Evolutionary conservation across 2,797 vertebrate genomes (phyloP), one percentile per base, ranked within the genome.

Genomic region (Sebastes vulpes): DNA sequence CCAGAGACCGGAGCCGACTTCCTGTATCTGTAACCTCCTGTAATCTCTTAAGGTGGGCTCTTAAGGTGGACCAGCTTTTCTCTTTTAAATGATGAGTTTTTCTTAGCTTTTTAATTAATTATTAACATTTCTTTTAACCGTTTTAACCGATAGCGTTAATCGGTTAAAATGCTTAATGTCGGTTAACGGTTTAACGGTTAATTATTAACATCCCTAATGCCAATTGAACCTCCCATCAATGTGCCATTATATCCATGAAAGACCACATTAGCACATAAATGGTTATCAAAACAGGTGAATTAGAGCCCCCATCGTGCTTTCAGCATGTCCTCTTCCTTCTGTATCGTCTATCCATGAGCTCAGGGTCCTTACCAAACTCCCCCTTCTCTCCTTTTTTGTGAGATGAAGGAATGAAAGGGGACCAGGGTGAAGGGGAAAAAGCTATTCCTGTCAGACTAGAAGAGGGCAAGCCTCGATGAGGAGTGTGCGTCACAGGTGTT

Each of bases 221-320:
- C 35, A 38, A 38, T 38, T 14, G 35, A 38, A 38, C 35, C 35
- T 38, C 11, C 35, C 35, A 86, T 91, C 80, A 75, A 79, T 63
- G 75, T 65, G 52, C 69, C 79, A 61, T 79, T 78, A 85, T 63
- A 71, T 32, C 79, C 72, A 84, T 84, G 84, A 90, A 93, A 90
- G 82, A 81, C 53, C 70, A 68, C 79, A 94, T 95, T 93, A 94
- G 86, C 92, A 95, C 88, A 93, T 93, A 90, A 94, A 92, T 86
- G 61, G 59, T 59, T 79, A 79, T 76, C 75, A 83, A 79, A 89
- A 86, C 81, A 87, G 87, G 79, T 75, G 80, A 92, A 87, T 89
- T 72, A 72, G 42, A 77, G 75, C 57, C 54, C 18, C 35, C 1
- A 38, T 21, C 10, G 35, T 64, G 77, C 74, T 86, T 82, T 83